phyloP scores from a whole-genome alignment of 2,888 invertebrate genomes.

The Axea sp. region DNA sequence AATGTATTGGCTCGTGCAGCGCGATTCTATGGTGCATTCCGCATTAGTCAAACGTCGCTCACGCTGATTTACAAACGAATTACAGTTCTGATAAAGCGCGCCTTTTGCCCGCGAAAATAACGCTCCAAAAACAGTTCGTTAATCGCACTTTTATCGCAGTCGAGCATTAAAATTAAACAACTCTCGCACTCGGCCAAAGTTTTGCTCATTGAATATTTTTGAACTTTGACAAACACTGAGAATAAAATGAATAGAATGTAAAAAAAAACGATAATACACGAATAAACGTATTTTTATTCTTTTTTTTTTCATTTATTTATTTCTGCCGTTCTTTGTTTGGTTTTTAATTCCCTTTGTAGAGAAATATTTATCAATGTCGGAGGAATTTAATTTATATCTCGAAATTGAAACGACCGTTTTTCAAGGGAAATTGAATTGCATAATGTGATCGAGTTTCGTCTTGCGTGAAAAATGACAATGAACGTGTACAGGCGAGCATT shows the following conservation, averaged over 20 bases:
- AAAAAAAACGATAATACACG: neutral
- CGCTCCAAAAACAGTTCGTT: constrained; percentile 2
- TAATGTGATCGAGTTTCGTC: no score
- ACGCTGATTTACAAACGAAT: constrained; percentile 9
- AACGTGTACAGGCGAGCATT: no score
- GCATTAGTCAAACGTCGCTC: constrained; percentile 4
- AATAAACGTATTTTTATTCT: neutral
- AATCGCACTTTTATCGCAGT: constrained; percentile 3
- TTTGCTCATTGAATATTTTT: constrained; percentile 5
- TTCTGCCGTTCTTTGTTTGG: no score
- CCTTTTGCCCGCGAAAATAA: constrained; percentile 6
- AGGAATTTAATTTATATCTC: no score
- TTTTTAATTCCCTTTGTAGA: no score
- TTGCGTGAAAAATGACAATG: no score
- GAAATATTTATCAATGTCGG: no score
- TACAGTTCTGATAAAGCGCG: constrained; percentile 6
- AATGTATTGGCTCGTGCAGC: no score
- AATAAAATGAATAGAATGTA: neutral
- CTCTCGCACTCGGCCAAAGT: neutral
- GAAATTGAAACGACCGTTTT: no score
- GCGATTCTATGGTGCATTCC: neutral
- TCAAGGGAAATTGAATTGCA: no score
- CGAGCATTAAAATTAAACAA: constrained; percentile 1
- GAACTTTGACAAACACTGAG: neutral
- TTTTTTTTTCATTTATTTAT: neutral